Percentiles rank a stretch among this genome's conserved stretches.
phyloP scores from a whole-genome alignment of 2,113 vertebrate genomes.

The Microtus oregoni region DNA sequence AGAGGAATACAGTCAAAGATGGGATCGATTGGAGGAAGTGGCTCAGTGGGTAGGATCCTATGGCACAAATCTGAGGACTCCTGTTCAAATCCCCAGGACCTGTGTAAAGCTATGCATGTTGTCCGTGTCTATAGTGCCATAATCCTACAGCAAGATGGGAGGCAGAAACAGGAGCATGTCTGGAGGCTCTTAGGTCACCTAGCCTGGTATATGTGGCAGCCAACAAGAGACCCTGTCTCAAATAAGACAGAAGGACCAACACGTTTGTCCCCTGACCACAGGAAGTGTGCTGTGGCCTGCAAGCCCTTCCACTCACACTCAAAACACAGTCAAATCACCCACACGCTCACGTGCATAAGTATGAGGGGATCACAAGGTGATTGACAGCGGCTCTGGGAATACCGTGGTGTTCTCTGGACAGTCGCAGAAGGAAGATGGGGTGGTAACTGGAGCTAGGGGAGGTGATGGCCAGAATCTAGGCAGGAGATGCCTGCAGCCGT shows the following conservation, averaged over 20 bases:
- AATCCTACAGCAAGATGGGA: no score
- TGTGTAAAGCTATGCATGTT: not conserved
- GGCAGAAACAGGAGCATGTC: not conserved
- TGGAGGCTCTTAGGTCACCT: not conserved
- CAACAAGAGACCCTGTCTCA: not conserved
- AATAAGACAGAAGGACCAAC: not conserved
- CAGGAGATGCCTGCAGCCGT: not conserved
- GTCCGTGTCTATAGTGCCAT: not conserved
- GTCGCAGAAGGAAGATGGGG: not conserved
- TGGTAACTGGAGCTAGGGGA: accelerated
- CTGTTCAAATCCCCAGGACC: not conserved
- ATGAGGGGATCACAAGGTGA: not conserved
- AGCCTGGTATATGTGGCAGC: no score
- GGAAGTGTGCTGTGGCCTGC: not conserved
- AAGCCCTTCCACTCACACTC: not conserved
- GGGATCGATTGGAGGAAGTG: not conserved
- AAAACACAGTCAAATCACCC: no score
- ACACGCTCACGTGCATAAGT: not conserved
- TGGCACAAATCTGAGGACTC: not conserved
- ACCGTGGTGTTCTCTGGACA: not conserved
- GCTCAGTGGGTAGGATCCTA: not conserved
- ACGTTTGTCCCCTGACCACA: not conserved
- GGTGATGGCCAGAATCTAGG: not conserved
- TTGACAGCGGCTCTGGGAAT: accelerated
- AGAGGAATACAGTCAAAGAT: not conserved